These are phyloP conservation scores for Cyaniris semiargus DNA, from an alignment of 2,888 invertebrate genomes.

Conservation along the genomic window DNA sequence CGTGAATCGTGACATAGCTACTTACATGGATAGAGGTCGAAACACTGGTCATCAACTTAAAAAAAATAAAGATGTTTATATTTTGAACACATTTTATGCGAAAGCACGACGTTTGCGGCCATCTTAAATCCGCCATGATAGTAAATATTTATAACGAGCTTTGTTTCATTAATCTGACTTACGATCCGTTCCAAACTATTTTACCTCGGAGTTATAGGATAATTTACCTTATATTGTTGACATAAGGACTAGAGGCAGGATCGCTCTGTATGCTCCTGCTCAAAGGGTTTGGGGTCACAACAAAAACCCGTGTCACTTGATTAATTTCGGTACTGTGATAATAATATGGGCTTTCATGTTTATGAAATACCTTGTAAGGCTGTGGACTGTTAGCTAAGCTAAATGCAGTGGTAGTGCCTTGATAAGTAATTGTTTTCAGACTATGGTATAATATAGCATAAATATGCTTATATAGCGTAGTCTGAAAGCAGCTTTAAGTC, in stretches of 20 bases:
- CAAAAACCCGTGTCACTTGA: slow-evolving; percentile 28
- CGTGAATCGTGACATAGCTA: too few relatives aligned
- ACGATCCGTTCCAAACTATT: background rate
- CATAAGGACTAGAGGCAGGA: background rate
- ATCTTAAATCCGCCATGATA: slow-evolving; percentile 25
- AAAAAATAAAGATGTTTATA: background rate
- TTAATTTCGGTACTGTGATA: slow-evolving; percentile 22
- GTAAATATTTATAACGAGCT: slow-evolving; percentile 30
- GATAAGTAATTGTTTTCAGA: background rate
- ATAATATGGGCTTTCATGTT: slow-evolving; percentile 29
- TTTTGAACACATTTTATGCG: slow-evolving; percentile 6
- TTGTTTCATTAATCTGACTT: slow-evolving; percentile 29
- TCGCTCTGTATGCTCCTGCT: background rate
- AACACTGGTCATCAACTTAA: background rate
- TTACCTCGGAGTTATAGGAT: background rate
- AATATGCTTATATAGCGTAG: too few relatives aligned
- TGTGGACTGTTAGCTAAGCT: background rate
- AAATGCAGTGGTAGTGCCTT: background rate
- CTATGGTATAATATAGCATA: background rate
- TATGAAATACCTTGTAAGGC: slow-evolving; percentile 18
- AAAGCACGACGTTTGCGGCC: background rate
- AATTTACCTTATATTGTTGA: background rate
- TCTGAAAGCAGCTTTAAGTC: too few relatives aligned
- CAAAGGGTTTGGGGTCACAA: slow-evolving; percentile 29
- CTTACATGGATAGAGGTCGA: too few relatives aligned